phyloP scores from a whole-genome alignment of 2,113 vertebrate genomes.

The Oncorhynchus nerka region DNA sequence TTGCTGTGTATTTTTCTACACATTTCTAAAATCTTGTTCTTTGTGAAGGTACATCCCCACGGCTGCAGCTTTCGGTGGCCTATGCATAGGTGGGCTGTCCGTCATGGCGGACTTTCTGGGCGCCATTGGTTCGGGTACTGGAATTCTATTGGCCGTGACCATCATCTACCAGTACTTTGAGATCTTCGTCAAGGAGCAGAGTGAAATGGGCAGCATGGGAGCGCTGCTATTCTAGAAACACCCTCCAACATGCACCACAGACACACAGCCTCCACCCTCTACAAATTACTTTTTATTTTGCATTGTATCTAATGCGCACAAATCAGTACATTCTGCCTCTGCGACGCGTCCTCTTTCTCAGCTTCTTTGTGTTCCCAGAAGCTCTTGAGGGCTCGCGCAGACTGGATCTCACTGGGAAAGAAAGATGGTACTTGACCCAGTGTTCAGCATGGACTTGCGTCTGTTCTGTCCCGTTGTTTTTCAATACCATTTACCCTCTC shows the following conservation, averaged over 20 bases:
- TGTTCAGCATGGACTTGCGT: conserved; percentile 42
- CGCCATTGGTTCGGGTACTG: conserved; percentile 95
- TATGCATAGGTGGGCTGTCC: conserved; percentile 95
- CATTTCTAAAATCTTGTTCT: background rate
- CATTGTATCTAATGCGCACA: conserved; percentile 46
- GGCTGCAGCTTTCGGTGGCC: conserved; percentile 95
- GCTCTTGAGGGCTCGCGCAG: conserved; percentile 34
- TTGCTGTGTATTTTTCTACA: background rate
- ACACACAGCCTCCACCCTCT: conserved; percentile 30
- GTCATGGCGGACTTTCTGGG: conserved; percentile 97
- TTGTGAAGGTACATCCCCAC: conserved; percentile 94
- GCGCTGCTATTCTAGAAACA: conserved; percentile 90
- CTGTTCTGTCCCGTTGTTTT: conserved; percentile 26
- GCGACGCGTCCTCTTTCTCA: conserved; percentile 34
- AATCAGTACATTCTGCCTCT: conserved; percentile 45
- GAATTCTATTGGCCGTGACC: conserved; percentile 94
- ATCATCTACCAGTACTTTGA: conserved; percentile 99
- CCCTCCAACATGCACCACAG: conserved; percentile 23
- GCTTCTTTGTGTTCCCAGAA: conserved; percentile 31
- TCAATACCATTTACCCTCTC: conserved; percentile 20
- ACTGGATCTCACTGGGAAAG: conserved; percentile 20
- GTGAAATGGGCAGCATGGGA: conserved; percentile 97
- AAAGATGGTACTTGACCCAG: conserved; percentile 28
- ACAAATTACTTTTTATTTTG: conserved; percentile 29
- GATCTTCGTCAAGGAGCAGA: conserved; percentile 99